A percentile compares a stretch with the other conserved stretches of the same genome.
Evolutionary conservation across 2,888 invertebrate genomes (phyloP).

Genomic region (Phengaris alcon): DNA sequence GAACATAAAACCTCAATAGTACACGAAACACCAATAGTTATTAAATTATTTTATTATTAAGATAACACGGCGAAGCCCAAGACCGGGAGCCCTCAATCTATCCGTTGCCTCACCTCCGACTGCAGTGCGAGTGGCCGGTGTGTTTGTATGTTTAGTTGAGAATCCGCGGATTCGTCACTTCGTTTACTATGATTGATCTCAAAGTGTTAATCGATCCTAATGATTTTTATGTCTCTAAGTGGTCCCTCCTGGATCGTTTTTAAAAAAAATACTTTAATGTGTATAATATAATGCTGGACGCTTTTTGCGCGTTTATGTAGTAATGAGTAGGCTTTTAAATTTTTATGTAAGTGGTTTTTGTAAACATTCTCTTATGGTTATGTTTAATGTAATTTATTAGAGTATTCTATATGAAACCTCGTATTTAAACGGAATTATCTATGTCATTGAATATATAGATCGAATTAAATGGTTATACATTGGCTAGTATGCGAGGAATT

Average conservation of each 20-base stretch:
- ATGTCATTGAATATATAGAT: constrained; percentile 39
- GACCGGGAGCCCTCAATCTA: constrained; percentile 23
- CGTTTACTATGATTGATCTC: constrained; percentile 61
- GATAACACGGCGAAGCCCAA: not conserved
- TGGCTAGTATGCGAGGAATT: constrained; percentile 27
- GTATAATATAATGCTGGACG: constrained; percentile 64
- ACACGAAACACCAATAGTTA: constrained; percentile 20
- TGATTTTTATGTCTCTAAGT: constrained; percentile 59
- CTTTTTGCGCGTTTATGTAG: constrained; percentile 73
- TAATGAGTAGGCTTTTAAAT: constrained; percentile 65
- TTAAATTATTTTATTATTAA: constrained; percentile 14
- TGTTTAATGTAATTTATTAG: constrained; percentile 72
- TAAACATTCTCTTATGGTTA: constrained; percentile 65
- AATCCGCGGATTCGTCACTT: constrained; percentile 54
- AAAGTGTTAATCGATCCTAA: constrained; percentile 77
- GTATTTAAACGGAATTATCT: constrained; percentile 55
- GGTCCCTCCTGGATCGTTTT: constrained; percentile 62
- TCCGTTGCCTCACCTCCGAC: constrained; percentile 20
- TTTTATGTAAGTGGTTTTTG: constrained; percentile 66
- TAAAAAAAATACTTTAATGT: constrained; percentile 59
- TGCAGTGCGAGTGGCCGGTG: constrained; percentile 43
- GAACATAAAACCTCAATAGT: constrained; percentile 6
- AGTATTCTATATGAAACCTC: constrained; percentile 59
- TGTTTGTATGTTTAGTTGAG: constrained; percentile 55
- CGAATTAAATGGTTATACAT: constrained; percentile 22